Evolutionary conservation across 2,797 vertebrate genomes (phyloP), one percentile per base, ranked within the genome.

Genomic region (Neomorphus geoffroyi): DNA sequence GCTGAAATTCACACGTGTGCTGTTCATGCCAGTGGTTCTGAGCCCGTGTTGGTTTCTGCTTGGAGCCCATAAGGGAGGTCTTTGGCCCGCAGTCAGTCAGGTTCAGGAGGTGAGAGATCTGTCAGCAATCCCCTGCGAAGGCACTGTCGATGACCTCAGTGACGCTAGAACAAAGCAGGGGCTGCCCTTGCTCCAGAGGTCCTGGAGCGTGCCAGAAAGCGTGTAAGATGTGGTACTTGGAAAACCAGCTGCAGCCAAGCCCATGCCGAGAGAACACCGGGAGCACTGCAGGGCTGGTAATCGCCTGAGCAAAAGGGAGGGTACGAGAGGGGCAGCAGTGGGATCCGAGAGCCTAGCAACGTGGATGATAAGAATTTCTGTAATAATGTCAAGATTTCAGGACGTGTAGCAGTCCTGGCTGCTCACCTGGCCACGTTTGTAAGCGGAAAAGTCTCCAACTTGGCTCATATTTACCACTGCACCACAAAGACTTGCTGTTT

Each of bases 141-240:
- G 4, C 4, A 2, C 22, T 80, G 41, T 24, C 46, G 41, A 10
- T 27, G 22, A 3, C 2, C 9, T 19, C 33, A 65, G 10, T 28
- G 51, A 33, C 4, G 7, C 35, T 64, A 27, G 72, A 82, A 57
- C 8, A 6, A 18, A 22, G 11, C 33, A 45, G 27, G 41, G 23
- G 4, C 32, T 23, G 9, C 24, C 16, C 3, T 26, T 16, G 33
- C 35, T 41, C 50, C 37, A 22, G 46, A 61, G 32, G 23, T 27
- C 10, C 37, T 1, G 4, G 30, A 41, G 66, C 1, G 0, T 21
- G n/a, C 70, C 62, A 33, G 56, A 10, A 64, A 54, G 16, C 10
- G 0, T 3, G 8, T 6, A 24, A 19, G 58, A 2, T 16, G 0
- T 18, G 27, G 24, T 26, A 4, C 13, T 41, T 27, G 15, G 10